phyloP scores from a whole-genome alignment of 2,888 invertebrate genomes.

The Labia minor region DNA sequence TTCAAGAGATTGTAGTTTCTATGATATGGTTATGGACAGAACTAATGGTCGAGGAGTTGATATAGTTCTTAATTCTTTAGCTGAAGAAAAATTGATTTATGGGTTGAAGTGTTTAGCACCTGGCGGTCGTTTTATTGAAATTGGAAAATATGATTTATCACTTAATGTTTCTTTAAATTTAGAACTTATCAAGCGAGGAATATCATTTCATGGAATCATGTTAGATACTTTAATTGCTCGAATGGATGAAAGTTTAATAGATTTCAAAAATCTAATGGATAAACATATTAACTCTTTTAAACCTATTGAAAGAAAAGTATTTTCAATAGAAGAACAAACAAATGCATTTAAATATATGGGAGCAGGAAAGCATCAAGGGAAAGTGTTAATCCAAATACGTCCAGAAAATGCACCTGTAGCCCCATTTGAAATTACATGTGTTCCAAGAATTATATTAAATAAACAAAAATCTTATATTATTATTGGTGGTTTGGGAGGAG shows the following conservation, averaged over 20 bases:
- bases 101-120: slow-evolving; percentile 49
- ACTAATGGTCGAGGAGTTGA: slow-evolving; percentile 82
- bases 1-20: slow-evolving; percentile 74
- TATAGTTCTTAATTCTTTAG: too few species aligned
- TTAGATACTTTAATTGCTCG: slow-evolving; percentile 43
- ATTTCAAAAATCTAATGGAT: too few species aligned
- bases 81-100: slow-evolving; percentile 79
- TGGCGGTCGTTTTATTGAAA: slow-evolving; percentile 64
- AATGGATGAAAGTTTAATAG: slow-evolving; percentile 40
- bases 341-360: slow-evolving; percentile 50
- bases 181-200: slow-evolving; percentile 38
- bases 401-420: slow-evolving; percentile 40
- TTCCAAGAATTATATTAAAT: not conserved
- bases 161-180: slow-evolving; percentile 49
- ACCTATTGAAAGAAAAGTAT: too few species aligned
- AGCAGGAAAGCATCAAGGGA: slow-evolving; percentile 70
- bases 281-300: slow-evolving; percentile 47
- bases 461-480: not conserved
- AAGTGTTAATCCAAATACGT: slow-evolving; percentile 39
- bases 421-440: not conserved
- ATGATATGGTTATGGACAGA: slow-evolving; percentile 58
- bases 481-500: slow-evolving; percentile 43
- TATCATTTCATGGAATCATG: slow-evolving; percentile 47
- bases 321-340: too few species aligned
- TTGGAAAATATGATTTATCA: too few species aligned